Evolutionary conservation across 2,888 invertebrate genomes (phyloP).

Genomic region (Apamea monoglypha): DNA sequence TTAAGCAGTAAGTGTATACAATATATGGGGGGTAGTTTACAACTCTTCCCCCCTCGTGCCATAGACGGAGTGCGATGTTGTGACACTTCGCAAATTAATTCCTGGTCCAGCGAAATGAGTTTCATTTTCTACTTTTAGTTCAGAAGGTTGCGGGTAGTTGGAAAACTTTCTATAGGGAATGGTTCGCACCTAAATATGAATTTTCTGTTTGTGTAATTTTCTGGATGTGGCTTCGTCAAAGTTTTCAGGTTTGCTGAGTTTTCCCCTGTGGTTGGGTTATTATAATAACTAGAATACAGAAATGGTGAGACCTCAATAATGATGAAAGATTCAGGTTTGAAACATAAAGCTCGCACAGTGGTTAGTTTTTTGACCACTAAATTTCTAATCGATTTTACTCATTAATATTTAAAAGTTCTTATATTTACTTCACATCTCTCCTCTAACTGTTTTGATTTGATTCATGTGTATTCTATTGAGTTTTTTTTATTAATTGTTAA

Average conservation of each 20-base stretch:
- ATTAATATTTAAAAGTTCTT: neutral
- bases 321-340: neutral
- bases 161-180: constrained; percentile 30
- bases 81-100: constrained; percentile 66
- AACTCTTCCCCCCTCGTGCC: constrained; percentile 22
- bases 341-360: no score
- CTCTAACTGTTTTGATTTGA: neutral
- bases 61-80: constrained; percentile 36
- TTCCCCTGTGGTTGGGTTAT: neutral
- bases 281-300: neutral
- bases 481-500: neutral
- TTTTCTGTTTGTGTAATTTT: constrained; percentile 23
- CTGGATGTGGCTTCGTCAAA: constrained; percentile 1
- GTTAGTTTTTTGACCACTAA: neutral
- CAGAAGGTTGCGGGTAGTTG: constrained; percentile 33
- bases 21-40: constrained; percentile 35
- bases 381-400: neutral
- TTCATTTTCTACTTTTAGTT: constrained; percentile 53
- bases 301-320: neutral
- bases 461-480: neutral
- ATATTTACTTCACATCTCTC: neutral
- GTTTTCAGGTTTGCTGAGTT: neutral
- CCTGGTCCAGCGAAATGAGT: constrained; percentile 52
- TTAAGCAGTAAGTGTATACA: constrained; percentile 28
- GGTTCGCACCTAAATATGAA: constrained; percentile 23